These are phyloP conservation scores for Cerastis leucographa DNA, from an alignment of 2,888 invertebrate species.

Conservation along the genomic window DNA sequence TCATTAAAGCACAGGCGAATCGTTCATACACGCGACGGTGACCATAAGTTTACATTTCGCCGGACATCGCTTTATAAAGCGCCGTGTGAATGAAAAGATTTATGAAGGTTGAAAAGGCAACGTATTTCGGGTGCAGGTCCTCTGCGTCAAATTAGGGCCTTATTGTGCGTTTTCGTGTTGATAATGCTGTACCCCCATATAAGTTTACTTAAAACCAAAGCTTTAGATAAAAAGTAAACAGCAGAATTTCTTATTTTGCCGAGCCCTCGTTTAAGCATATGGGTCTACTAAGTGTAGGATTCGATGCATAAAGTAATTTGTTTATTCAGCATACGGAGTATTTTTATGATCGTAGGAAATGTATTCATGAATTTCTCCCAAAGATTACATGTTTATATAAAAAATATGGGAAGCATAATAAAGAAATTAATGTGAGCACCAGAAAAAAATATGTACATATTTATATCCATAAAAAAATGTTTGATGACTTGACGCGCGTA, in stretches of 20 bases:
- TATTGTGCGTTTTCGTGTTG: conserved; percentile 43
- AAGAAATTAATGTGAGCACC: conserved; percentile 69
- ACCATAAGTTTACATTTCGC: conserved; percentile 62
- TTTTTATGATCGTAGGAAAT: conserved; percentile 67
- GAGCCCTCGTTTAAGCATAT: conserved; percentile 46
- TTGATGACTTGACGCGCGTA: conserved; percentile 67
- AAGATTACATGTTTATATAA: conserved; percentile 70
- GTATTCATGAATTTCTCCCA: conserved; percentile 68
- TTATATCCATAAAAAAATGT: conserved; percentile 69
- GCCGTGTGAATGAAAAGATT: conserved; percentile 56
- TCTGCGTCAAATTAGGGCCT: conserved; percentile 56
- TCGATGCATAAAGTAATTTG: conserved; percentile 66
- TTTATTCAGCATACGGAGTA: conserved; percentile 62
- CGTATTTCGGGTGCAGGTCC: conserved; percentile 31
- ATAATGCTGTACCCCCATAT: conserved; percentile 20
- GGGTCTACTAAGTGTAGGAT: conserved; percentile 52
- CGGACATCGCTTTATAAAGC: conserved; percentile 57
- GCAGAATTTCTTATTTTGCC: conserved; percentile 30
- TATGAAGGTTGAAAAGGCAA: conserved; percentile 56
- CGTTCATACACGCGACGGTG: conserved; percentile 55
- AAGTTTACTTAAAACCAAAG: conserved; percentile 30
- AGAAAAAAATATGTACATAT: conserved; percentile 66
- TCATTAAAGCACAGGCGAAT: conserved; percentile 59
- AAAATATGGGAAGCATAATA: conserved; percentile 66
- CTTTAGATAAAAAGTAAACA: conserved; percentile 29